Conservation (phyloP, 2,888 invertebrate species). For the Calliopum simillimum region DNA sequence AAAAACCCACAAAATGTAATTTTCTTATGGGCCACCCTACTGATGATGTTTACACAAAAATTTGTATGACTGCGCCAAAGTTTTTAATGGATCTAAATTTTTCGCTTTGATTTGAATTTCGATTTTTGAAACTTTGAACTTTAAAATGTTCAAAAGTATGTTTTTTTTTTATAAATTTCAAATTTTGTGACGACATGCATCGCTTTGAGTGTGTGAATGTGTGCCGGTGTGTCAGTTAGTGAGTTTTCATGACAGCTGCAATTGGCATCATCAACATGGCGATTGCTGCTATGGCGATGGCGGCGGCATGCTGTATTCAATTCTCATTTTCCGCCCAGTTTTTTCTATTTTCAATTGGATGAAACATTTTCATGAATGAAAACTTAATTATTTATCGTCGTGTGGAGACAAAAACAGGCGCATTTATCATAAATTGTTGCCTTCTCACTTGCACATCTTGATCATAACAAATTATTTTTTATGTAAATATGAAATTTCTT, state of each 20-base stretch:
- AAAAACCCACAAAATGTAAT: too few species aligned
- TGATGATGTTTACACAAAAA: too few species aligned
- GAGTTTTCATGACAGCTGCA: slow-evolving; percentile 14
- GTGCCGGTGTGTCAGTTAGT: background rate
- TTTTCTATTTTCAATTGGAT: slow-evolving; percentile 1
- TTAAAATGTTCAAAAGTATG: slow-evolving; percentile 3
- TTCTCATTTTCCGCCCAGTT: background rate
- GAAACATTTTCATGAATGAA: slow-evolving; percentile 30
- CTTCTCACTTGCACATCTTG: too few species aligned
- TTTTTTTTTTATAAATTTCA: background rate
- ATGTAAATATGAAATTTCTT: too few species aligned
- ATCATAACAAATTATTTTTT: too few species aligned
- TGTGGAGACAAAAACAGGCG: background rate
- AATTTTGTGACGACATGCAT: background rate
- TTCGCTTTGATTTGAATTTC: background rate
- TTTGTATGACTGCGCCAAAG: too few species aligned
- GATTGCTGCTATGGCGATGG: background rate
- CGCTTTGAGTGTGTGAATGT: background rate
- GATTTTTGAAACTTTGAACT: slow-evolving; percentile 5
- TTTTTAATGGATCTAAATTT: too few species aligned
- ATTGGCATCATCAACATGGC: slow-evolving; percentile 2
- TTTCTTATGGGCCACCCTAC: too few species aligned
- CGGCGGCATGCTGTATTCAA: background rate
- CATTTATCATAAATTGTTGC: background rate
- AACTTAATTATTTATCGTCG: slow-evolving; percentile 22